Evolutionary conservation across 2,113 vertebrate species (phyloP), one percentile per base, ranked within the genome.

Genomic region (Brachyhypopomus gauderio): DNA sequence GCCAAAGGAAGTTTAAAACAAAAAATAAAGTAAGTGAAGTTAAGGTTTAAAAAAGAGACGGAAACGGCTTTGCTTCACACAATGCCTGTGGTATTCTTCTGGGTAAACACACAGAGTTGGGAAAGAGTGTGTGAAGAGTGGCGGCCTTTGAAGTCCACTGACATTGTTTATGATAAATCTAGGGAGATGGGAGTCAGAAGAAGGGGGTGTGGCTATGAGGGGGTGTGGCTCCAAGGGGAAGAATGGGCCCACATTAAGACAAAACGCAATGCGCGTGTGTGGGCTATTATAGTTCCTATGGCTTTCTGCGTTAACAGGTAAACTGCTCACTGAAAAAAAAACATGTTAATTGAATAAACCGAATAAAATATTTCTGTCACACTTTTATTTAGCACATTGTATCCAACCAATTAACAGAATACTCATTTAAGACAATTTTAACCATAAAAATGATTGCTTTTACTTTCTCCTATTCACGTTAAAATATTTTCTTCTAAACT

Each of bases 161-260:
- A 71, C 84, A 88, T 85, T 91, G 88, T 91, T 88, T 88, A 90
- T 87, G 88, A 85, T 84, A 89, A 86, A 89, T 73, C 80, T 69
- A 87, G 77, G 72, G 83, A 88, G 85, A 87, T 84, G 84, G 75
- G 77, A 77, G 30, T 75, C 81, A 14, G 41, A 1, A 30, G 30
- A 41, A 9, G 9, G 9, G 41, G 41, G 41, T 41, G 5, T 6
- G 41, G 84, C 78, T 71, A 76, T 30, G 82, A 30, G 74, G 79
- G 76, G 5, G 41, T 41, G 41, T 41, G 5, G 41, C 41, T 9
- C 5, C 84, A 79, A 75, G 79, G 30, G 82, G 36, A 75, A 79
- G 77, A 41, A 5, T 41, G 4, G 5, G 45, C 12, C 30, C 30
- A 30, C 30, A 30, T 30, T 30, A 30, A 30, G 30, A 30, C 30